These are phyloP conservation scores for Nesogale talazaci DNA, from an alignment of 2,113 vertebrate genomes.

Conservation along the genomic window DNA sequence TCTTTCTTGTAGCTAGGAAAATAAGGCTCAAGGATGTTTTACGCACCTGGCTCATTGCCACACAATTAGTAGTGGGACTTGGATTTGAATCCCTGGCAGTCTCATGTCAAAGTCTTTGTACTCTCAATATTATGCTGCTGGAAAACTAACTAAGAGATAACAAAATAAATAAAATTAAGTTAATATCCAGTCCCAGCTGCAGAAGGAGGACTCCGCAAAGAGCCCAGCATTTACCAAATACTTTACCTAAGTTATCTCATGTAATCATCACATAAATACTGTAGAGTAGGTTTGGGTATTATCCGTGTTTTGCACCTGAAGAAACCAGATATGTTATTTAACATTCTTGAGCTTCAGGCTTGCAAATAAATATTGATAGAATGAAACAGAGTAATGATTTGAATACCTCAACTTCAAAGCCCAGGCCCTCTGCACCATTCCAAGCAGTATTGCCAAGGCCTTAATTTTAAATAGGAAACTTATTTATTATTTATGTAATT, in stretches of 20 bases:
- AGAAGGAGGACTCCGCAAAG: background rate
- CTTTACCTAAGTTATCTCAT: background rate
- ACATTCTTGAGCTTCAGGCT: background rate
- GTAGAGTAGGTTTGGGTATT: background rate
- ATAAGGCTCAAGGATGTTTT: conserved; percentile 10
- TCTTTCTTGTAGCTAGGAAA: conserved; percentile 28
- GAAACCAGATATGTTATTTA: background rate
- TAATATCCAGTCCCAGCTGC: background rate
- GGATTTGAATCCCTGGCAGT: background rate
- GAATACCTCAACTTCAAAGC: conserved; percentile 13
- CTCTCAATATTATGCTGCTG: background rate
- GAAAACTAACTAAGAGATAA: conserved; percentile 19
- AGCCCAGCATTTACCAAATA: background rate
- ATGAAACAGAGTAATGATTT: background rate
- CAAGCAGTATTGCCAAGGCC: background rate
- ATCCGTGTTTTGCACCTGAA: conserved; percentile 23
- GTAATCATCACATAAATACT: background rate
- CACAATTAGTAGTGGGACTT: background rate
- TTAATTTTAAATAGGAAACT: too few species aligned
- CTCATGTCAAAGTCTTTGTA: background rate
- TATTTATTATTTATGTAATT: conserved; percentile 31
- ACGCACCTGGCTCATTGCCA: conserved; percentile 33
- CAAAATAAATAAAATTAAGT: background rate
- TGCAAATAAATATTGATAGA: background rate
- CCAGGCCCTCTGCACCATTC: background rate